Evolutionary conservation across 2,888 invertebrate genomes (phyloP).

Genomic region (Aphodius sticticus): DNA sequence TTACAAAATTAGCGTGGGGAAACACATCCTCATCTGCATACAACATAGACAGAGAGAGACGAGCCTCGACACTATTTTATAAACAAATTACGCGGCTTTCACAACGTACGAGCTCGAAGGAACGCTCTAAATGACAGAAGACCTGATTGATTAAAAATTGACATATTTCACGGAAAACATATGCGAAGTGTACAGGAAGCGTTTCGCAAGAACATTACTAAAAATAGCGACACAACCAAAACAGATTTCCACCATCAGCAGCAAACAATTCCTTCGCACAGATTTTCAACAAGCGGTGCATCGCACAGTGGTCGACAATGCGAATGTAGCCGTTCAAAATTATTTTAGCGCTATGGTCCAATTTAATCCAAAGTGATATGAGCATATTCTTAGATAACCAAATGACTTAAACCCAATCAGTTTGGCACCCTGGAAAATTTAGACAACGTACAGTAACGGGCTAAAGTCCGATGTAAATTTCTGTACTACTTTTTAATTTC

Average conservation of each 20-base stretch:
- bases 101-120: background rate
- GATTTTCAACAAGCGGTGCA: background rate
- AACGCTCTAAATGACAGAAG: background rate
- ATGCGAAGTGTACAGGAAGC: background rate
- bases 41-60: background rate
- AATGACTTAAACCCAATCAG: no score
- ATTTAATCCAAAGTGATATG: no score
- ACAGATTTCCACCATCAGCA: background rate
- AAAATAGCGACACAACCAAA: background rate
- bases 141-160: conserved; percentile 4
- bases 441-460: no score
- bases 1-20: conserved; percentile 4
- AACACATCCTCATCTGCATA: background rate
- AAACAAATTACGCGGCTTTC: background rate
- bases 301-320: background rate
- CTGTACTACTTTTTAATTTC: no score
- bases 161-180: background rate
- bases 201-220: background rate
- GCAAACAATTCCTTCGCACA: background rate
- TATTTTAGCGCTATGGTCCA: no score
- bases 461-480: no score
- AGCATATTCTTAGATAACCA: no score
- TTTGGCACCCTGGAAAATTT: no score
- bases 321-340: no score
- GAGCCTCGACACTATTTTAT: background rate